A percentile compares a stretch with the other conserved stretches of the same genome.
Evolutionary conservation across 2,888 invertebrate species (phyloP).

Genomic region (Tineola bisselliella): DNA sequence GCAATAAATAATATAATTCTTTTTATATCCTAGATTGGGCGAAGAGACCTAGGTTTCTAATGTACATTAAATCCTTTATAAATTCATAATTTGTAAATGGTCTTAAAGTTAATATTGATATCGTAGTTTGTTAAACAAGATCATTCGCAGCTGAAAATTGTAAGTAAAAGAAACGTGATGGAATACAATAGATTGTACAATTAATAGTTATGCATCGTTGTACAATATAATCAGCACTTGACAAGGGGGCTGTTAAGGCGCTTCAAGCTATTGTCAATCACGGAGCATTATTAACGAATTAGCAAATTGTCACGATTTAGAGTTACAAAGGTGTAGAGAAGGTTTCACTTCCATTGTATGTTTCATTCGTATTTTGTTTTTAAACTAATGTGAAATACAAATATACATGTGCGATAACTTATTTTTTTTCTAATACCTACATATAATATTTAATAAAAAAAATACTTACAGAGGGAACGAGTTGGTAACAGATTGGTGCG

Average conservation of each 20-base stretch:
- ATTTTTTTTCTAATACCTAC: too few species aligned
- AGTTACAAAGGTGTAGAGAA: neutral
- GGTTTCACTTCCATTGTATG: neutral
- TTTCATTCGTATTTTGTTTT: too few species aligned
- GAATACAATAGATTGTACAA: neutral
- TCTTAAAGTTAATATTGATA: too few species aligned
- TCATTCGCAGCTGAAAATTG: neutral
- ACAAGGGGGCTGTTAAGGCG: constrained; percentile 19
- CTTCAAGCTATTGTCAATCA: constrained; percentile 22
- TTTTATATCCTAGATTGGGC: neutral
- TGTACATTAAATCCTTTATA: too few species aligned
- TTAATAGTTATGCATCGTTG: neutral
- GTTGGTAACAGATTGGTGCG: too few species aligned
- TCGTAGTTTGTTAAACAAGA: too few species aligned
- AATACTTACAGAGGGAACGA: too few species aligned
- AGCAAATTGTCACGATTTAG: constrained; percentile 24
- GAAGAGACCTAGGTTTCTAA: neutral
- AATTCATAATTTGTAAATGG: too few species aligned
- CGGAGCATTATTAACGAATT: constrained; percentile 33
- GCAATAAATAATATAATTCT: neutral
- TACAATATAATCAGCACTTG: neutral
- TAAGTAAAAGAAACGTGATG: neutral
- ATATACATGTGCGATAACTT: too few species aligned
- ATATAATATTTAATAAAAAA: too few species aligned
- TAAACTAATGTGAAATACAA: too few species aligned